Evolutionary conservation across 2,797 vertebrate species (phyloP), one percentile per base, ranked within the genome.

Genomic region (Danio albolineatus): DNA sequence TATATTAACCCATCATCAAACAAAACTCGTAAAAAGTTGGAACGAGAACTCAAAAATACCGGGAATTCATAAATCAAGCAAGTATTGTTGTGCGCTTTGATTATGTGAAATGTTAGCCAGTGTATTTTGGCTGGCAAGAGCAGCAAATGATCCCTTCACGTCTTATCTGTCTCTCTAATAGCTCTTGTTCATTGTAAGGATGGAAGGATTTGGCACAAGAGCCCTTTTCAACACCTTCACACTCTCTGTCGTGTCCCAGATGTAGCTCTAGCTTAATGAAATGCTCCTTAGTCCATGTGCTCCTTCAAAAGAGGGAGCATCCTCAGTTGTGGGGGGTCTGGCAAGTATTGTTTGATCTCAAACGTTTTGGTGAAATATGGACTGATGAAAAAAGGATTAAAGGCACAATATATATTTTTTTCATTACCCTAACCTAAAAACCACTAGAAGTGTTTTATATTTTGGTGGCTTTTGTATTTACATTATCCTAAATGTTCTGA

Each of bases 151-250:
- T 79, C 39, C 21, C 61, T 59, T 71, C n/a, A 56, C 36, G 78
- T 79, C 60, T 65, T 67, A 54, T 82, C 77, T 82, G 44, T 57
- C 73, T 60, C 43, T 71, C 53, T 53, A 73, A 82, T 54, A 74
- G 56, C 49, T 70, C 67, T 46, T 76, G 71, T 61, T 60, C 54
- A 48, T 73, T 73, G 62, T 73, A 75, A 51, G 61, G 46, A 39
- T 65, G 54, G 2, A 61, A 73, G 48, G 65, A 53, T 89, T 86
- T 90, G 90, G 84, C 88, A 90, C 86, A 90, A 81, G 85, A 88
- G 83, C 73, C 79, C 69, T 72, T 92, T 90, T 93, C 90, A 91
- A 89, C 90, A 90, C 91, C 85, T 90, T 85, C 39, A 84, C 90
- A 89, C 88, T 86, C 78, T 78, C 4, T 0, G 17, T 17, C 6